A percentile compares a stretch with the other conserved stretches of the same genome.
Conservation (phyloP, 2,888 invertebrate species). For the Synanthedon andrenaeformis region DNA sequence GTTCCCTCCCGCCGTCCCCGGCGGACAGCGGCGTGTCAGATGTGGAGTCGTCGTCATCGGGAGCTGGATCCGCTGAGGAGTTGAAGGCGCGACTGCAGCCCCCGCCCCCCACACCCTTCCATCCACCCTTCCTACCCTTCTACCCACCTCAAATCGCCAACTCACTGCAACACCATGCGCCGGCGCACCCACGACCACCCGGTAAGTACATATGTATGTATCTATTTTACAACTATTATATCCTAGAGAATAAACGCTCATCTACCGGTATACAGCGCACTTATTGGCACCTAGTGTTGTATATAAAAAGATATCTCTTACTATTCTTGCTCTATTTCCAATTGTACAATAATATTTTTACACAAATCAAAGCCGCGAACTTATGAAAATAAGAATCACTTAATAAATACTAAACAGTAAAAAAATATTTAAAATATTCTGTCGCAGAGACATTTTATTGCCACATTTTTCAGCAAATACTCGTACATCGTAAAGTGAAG, state of each 20-base stretch:
- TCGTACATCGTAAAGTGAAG: too few relatives aligned
- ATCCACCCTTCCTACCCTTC: slow-evolving; percentile 74
- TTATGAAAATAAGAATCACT: too few relatives aligned
- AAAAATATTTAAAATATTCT: too few relatives aligned
- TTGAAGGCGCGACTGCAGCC: slow-evolving; percentile 89
- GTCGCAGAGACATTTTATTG: not conserved
- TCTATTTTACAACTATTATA: not conserved
- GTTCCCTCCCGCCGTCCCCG: slow-evolving; percentile 96
- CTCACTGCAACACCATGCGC: slow-evolving; percentile 63
- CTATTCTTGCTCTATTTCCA: too few relatives aligned
- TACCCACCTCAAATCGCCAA: slow-evolving; percentile 71
- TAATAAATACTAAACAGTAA: too few relatives aligned
- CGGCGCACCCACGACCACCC: slow-evolving; percentile 58
- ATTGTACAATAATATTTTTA: too few relatives aligned
- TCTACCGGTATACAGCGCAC: not conserved
- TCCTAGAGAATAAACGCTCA: not conserved
- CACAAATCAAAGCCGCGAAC: too few relatives aligned
- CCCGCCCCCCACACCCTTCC: slow-evolving; percentile 66
- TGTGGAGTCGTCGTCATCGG: slow-evolving; percentile 92
- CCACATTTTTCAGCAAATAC: too few relatives aligned
- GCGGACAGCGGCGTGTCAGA: slow-evolving; percentile 98
- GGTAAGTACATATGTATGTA: slow-evolving; percentile 27
- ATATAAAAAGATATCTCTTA: not conserved
- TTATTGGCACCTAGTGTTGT: not conserved
- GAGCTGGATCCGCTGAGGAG: slow-evolving; percentile 84